A percentile compares a stretch with the other conserved stretches of the same genome.
phyloP scores from a whole-genome alignment of 2,797 vertebrate genomes.

The Pelobates cultripes region DNA sequence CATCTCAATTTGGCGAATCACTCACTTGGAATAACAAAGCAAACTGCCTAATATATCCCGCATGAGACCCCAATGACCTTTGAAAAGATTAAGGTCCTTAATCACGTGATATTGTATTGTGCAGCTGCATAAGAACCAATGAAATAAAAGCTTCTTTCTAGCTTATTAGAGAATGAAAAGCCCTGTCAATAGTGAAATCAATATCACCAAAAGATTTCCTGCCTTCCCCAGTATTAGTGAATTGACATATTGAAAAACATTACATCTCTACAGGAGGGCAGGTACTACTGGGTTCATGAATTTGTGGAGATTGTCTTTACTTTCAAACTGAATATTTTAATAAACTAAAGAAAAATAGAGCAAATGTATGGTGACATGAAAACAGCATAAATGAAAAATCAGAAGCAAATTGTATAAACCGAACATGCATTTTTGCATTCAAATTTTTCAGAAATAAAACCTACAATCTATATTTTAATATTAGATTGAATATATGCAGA shows the following conservation, averaged over 20 bases:
- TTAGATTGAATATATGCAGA: no score
- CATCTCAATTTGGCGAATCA: background rate
- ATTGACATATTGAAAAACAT: constrained; percentile 49
- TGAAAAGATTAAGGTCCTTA: constrained; percentile 12
- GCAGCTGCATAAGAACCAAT: constrained; percentile 9
- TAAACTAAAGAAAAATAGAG: no score
- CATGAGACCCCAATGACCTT: constrained; percentile 9
- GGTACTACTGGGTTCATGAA: background rate
- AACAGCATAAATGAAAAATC: no score
- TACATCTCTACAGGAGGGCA: constrained; percentile 21
- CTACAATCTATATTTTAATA: no score
- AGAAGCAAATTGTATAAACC: no score
- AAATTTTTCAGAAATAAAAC: no score
- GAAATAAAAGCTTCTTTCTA: constrained; percentile 40
- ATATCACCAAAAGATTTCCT: constrained; percentile 46
- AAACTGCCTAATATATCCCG: background rate
- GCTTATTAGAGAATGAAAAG: constrained; percentile 48
- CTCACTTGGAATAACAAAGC: background rate
- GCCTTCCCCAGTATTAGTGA: constrained; percentile 43
- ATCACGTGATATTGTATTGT: constrained; percentile 5
- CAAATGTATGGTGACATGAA: no score
- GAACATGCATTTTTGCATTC: no score
- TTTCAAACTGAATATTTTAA: no score
- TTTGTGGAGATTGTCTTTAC: no score
- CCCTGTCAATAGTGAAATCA: constrained; percentile 49